Percentiles rank a stretch among this genome's conserved stretches.
phyloP scores from a whole-genome alignment of 2,113 vertebrate genomes.

The Aspidoscelis tigris region DNA sequence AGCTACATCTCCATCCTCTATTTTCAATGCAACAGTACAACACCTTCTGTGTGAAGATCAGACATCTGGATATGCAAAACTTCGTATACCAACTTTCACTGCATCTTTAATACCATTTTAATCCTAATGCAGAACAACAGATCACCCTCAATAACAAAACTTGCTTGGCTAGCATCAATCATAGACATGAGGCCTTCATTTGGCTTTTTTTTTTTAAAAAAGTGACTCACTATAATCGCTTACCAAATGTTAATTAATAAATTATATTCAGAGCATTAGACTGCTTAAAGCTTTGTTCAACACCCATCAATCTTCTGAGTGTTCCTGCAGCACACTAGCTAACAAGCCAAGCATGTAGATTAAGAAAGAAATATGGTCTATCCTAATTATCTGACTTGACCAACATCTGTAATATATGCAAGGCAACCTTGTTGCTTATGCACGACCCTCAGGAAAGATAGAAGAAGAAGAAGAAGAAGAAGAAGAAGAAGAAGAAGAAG shows the following conservation, averaged over 20 bases:
- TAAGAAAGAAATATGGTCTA: neutral
- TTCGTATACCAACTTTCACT: neutral
- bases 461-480: no score
- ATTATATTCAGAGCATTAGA: neutral
- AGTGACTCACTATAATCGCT: neutral
- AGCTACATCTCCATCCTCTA: neutral
- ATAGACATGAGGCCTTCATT: neutral
- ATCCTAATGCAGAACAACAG: neutral
- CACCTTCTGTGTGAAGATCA: neutral
- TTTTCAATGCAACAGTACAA: neutral
- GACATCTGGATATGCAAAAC: neutral
- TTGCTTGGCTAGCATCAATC: neutral
- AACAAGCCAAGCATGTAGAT: neutral
- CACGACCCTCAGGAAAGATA: neutral
- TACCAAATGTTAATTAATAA: conserved; percentile 3
- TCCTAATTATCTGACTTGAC: neutral
- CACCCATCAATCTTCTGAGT: neutral
- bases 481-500: no score
- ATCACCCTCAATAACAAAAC: neutral
- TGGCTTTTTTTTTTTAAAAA: neutral
- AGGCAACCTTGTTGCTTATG: neutral
- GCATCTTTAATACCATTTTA: neutral
- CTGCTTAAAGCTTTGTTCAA: conserved; percentile 25
- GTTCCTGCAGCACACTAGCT: neutral
- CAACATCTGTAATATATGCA: neutral